phyloP scores from a whole-genome alignment of 2,797 vertebrate species.

The Parauchenoglanis punctatus region DNA sequence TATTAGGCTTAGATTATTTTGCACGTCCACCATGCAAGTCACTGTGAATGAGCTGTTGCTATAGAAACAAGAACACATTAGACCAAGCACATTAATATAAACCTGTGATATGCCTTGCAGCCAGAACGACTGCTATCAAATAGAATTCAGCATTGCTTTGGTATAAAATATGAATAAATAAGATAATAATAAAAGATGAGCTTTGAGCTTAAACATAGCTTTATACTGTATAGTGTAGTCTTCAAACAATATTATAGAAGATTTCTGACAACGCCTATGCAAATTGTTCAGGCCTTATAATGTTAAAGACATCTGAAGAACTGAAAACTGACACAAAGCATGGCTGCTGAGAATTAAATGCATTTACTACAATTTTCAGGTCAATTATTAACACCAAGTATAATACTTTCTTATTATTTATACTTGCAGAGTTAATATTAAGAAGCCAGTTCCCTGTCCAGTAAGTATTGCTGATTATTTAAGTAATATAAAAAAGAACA shows the following conservation, averaged over 20 bases:
- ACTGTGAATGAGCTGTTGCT: conserved; percentile 4
- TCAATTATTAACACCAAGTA: background rate
- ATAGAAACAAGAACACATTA: background rate
- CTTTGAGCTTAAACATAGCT: background rate
- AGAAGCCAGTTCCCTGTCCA: conserved; percentile 32
- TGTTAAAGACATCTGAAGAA: background rate
- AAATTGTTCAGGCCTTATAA: background rate
- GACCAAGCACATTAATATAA: conserved; percentile 13
- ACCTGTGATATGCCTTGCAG: conserved; percentile 2
- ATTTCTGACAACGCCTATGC: background rate
- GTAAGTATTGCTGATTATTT: conserved; percentile 64
- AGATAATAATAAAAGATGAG: background rate
- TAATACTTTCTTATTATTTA: conserved; percentile 1
- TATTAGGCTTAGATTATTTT: background rate
- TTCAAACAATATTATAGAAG: background rate
- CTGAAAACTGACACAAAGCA: background rate
- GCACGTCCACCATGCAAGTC: background rate
- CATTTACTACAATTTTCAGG: background rate
- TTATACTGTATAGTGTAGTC: background rate
- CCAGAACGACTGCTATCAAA: conserved; percentile 4
- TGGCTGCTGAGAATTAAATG: background rate
- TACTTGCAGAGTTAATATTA: conserved; percentile 57
- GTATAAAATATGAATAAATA: background rate
- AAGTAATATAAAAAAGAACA: background rate
- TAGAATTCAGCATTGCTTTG: background rate